A percentile compares a stretch with the other conserved stretches of the same genome.
phyloP scores from a whole-genome alignment of 1,140 invertebrate genomes.

The Oedothorax gibbosus region DNA sequence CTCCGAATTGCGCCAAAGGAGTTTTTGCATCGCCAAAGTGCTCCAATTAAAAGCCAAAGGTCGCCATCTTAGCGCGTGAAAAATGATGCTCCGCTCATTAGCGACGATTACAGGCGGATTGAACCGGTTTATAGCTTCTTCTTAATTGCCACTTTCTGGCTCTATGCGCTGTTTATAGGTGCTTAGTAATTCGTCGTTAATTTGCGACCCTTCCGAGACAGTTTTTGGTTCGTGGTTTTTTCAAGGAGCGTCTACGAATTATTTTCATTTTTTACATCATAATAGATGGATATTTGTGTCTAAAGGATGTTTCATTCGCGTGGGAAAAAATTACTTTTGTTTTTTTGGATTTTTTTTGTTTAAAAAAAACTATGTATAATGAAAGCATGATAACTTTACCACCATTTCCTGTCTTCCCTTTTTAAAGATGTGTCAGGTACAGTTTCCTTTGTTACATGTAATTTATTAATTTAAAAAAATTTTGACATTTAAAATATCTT shows the following conservation, averaged over 20 bases:
- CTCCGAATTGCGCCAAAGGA: neutral
- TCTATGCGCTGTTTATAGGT: conserved; percentile 2
- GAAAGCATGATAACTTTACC: no score
- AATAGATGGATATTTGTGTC: no score
- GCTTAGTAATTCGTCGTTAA: conserved; percentile 14
- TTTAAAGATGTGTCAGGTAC: no score
- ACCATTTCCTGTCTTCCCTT: no score
- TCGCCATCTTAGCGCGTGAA: conserved; percentile 3
- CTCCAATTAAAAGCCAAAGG: conserved; percentile 28
- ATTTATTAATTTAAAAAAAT: no score
- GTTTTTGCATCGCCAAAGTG: neutral
- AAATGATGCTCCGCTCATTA: conserved; percentile 25
- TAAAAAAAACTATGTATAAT: no score
- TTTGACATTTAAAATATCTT: no score
- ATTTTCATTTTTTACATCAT: no score
- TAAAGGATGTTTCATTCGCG: no score
- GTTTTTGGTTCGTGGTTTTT: neutral
- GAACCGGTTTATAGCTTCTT: conserved; percentile 9
- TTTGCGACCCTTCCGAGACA: neutral
- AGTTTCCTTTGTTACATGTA: no score
- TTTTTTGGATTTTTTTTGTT: no score
- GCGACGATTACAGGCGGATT: neutral
- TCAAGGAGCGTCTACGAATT: neutral
- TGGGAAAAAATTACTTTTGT: no score
- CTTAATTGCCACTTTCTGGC: conserved; percentile 9